Conservation (phyloP, 2,113 vertebrate species). For the Syrrhaptes paradoxus region DNA sequence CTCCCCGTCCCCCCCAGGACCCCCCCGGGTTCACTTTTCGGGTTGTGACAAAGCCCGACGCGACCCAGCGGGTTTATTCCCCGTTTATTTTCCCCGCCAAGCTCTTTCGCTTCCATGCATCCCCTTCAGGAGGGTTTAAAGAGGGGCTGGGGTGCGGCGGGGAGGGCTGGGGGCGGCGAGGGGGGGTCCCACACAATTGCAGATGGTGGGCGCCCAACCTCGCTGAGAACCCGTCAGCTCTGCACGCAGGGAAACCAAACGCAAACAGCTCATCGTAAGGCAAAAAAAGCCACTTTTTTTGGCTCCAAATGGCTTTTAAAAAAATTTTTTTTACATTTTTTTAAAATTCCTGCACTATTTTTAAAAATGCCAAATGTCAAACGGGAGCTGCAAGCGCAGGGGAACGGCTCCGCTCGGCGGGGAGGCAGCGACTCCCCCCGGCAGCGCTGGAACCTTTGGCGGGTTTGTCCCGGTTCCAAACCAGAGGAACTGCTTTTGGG, state of each 20-base stretch:
- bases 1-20: rapidly evolving
- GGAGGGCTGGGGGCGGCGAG: rapidly evolving
- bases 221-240: not conserved
- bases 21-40: not conserved
- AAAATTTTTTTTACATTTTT: too few relatives aligned
- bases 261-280: not conserved
- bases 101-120: not conserved
- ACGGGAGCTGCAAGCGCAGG: not conserved
- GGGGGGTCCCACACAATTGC: not conserved
- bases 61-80: not conserved
- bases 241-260: not conserved
- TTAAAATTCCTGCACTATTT: not conserved
- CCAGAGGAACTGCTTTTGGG: not conserved
- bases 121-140: not conserved
- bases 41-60: not conserved
- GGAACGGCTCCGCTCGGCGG: not conserved
- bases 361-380: not conserved
- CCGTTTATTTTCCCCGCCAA: rapidly evolving
- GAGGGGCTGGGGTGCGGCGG: too few relatives aligned
- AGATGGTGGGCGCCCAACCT: too few relatives aligned
- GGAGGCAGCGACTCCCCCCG: not conserved
- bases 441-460: not conserved
- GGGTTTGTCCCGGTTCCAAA: not conserved
- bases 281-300: not conserved
- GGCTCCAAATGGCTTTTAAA: not conserved